Conservation (phyloP, 2,888 invertebrate species). For the Philereme transversata region DNA sequence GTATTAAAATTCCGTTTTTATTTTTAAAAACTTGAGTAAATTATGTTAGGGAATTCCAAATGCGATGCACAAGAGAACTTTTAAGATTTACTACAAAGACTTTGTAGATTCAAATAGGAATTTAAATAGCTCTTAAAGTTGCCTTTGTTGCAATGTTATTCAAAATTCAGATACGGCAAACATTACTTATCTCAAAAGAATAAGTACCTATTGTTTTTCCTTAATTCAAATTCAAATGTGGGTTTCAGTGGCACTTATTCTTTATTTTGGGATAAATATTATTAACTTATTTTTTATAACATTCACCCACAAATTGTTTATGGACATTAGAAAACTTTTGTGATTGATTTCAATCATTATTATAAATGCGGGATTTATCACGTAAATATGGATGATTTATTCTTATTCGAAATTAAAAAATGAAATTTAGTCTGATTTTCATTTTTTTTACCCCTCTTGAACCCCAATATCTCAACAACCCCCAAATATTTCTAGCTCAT, state of each 20-base stretch:
- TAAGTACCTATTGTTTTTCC: slow-evolving; percentile 24
- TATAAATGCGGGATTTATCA: no score
- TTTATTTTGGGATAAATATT: slow-evolving; percentile 1
- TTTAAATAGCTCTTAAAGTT: slow-evolving; percentile 28
- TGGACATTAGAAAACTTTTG: no score
- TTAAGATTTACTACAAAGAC: slow-evolving; percentile 44
- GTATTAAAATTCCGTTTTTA: slow-evolving; percentile 61
- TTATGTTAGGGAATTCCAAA: slow-evolving; percentile 29
- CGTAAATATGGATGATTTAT: no score
- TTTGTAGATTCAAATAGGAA: slow-evolving; percentile 50
- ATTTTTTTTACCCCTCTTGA: no score
- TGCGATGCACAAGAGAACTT: slow-evolving; percentile 29
- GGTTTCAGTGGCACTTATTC: slow-evolving; percentile 5
- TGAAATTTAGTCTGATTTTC: no score
- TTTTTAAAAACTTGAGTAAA: slow-evolving; percentile 46
- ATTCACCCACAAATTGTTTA: no score
- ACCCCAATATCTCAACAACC: no score
- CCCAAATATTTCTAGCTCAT: no score
- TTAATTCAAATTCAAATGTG: slow-evolving; percentile 19
- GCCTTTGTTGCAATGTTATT: slow-evolving; percentile 36
- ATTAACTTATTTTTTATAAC: background rate
- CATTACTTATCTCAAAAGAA: slow-evolving; percentile 30
- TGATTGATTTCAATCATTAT: no score
- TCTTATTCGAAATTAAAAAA: no score
- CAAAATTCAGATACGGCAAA: slow-evolving; percentile 29